A percentile compares a stretch with the other conserved stretches of the same genome.
Conservation (phyloP, 2,888 invertebrate genomes). For the Nebria brevicollis region DNA sequence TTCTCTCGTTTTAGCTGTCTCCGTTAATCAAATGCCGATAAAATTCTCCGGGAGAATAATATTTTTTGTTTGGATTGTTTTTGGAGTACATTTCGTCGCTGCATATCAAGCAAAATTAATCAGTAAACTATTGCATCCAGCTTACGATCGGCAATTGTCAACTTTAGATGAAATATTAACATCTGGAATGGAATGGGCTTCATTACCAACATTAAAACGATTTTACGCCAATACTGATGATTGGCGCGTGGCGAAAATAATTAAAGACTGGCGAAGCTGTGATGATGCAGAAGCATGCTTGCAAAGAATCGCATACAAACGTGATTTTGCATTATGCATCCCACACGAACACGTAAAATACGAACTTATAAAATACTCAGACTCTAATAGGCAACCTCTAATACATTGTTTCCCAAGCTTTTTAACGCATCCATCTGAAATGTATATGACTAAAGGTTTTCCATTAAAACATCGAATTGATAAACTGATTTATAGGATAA, state of each 20-base stretch:
- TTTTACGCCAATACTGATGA: conserved; percentile 21
- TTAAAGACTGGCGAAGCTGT: conserved; percentile 4
- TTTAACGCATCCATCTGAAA: neutral
- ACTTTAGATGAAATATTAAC: conserved; percentile 24
- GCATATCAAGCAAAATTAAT: conserved; percentile 52
- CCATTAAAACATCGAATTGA: conserved; percentile 24
- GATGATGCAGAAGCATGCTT: conserved; percentile 20
- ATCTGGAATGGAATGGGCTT: neutral
- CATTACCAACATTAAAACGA: conserved; percentile 13
- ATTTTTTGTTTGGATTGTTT: conserved; percentile 13
- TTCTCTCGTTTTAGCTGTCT: neutral
- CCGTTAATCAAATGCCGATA: neutral
- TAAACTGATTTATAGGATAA: conserved; percentile 7
- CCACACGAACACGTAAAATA: neutral
- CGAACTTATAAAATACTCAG: conserved; percentile 19
- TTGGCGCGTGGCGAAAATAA: neutral
- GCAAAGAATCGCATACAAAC: conserved; percentile 21
- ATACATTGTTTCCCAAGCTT: conserved; percentile 51
- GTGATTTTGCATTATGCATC: conserved; percentile 17
- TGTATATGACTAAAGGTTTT: conserved; percentile 34
- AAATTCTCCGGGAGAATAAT: conserved; percentile 7
- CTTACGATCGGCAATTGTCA: conserved; percentile 12
- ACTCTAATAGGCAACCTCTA: neutral
- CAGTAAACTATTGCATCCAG: conserved; percentile 2
- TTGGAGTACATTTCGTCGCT: conserved; percentile 4